Evolutionary conservation across 2,113 vertebrate genomes (phyloP).

Genomic region (Melierax canorus): DNA sequence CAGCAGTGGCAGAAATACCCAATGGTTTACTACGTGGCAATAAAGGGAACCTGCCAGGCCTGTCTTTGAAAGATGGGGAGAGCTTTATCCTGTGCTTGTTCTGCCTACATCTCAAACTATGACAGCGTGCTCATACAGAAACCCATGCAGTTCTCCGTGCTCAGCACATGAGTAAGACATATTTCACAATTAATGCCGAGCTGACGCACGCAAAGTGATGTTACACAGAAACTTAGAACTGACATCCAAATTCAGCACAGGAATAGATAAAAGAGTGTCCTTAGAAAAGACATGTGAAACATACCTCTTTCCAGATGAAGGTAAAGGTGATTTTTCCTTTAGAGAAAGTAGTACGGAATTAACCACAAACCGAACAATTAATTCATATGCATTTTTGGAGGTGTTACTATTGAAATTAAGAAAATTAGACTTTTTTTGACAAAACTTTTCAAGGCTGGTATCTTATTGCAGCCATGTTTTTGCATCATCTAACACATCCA

Average conservation of each 20-base stretch:
- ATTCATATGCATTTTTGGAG: neutral
- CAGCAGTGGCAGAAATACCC: neutral
- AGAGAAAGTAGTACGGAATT: neutral
- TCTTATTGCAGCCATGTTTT: neutral
- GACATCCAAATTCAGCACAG: neutral
- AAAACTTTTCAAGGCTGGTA: neutral
- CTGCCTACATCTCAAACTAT: neutral
- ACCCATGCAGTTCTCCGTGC: neutral
- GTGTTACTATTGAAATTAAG: neutral
- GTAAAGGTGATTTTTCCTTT: neutral
- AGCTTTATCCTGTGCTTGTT: neutral
- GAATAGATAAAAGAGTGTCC: neutral
- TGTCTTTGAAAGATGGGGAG: neutral
- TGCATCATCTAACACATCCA: neutral
- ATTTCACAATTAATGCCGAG: neutral
- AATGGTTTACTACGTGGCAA: neutral
- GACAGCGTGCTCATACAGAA: neutral
- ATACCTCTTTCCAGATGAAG: neutral
- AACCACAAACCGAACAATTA: neutral
- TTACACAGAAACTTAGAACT: constrained; percentile 12
- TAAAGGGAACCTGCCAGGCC: neutral
- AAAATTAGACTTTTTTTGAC: neutral
- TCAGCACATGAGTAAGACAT: constrained; percentile 24
- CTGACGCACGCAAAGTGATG: constrained; percentile 10
- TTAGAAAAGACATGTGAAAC: neutral